phyloP scores from a whole-genome alignment of 2,113 vertebrate genomes.

The Ginglymostoma cirratum region DNA sequence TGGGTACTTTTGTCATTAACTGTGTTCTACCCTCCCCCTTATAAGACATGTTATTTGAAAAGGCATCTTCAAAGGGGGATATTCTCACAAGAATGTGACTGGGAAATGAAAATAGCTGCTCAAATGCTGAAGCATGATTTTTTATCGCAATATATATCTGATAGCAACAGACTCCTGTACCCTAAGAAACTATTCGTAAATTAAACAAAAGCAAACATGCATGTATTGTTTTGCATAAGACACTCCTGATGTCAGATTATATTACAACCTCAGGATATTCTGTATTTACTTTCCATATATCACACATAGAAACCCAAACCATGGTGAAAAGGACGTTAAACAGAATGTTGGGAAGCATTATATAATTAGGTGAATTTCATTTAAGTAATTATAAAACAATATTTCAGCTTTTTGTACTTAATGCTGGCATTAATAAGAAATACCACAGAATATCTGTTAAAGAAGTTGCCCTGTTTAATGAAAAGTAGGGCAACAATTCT shows the following conservation, averaged over 20 bases:
- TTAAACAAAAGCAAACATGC: neutral
- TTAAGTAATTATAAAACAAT: neutral
- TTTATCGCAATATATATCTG: neutral
- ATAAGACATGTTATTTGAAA: neutral
- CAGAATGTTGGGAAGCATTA: neutral
- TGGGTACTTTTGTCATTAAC: neutral
- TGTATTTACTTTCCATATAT: neutral
- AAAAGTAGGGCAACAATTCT: constrained; percentile 22
- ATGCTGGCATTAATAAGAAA: neutral
- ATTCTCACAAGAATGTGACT: neutral
- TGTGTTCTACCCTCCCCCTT: neutral
- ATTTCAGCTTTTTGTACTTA: neutral
- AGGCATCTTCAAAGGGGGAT: neutral
- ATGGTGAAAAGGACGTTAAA: neutral
- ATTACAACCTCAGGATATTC: neutral
- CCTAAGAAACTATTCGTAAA: neutral
- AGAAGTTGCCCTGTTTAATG: neutral
- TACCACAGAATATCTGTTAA: neutral
- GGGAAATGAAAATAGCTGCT: neutral
- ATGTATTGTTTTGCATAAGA: neutral
- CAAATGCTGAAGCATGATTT: neutral
- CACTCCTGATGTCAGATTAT: neutral
- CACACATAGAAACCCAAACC: neutral
- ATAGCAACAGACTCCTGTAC: neutral
- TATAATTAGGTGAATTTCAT: neutral